phyloP scores from a whole-genome alignment of 2,888 invertebrate genomes.

The Synergus japonicus region DNA sequence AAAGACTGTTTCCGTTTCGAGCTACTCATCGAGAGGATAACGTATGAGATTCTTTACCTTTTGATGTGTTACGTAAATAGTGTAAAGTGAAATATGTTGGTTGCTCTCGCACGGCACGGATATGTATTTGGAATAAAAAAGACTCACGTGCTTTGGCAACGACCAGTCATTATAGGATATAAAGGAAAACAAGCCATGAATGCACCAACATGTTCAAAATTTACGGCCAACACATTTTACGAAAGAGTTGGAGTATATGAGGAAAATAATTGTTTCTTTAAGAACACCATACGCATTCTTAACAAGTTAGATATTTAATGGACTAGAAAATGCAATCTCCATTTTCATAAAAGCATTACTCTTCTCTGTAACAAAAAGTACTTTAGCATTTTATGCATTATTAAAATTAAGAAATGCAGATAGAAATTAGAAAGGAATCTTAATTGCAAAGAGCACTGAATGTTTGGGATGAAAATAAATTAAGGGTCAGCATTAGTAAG shows the following conservation, averaged over 20 bases:
- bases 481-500: neutral
- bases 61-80: slow-evolving; percentile 38
- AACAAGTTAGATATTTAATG: slow-evolving; percentile 6
- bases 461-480: neutral
- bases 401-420: neutral
- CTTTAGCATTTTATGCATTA: neutral
- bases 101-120: slow-evolving; percentile 33
- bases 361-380: neutral
- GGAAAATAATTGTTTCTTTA: slow-evolving; percentile 40
- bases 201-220: slow-evolving; percentile 21
- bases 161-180: slow-evolving; percentile 29
- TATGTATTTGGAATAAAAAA: slow-evolving; percentile 15
- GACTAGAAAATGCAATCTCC: slow-evolving; percentile 21
- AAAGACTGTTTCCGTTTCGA: slow-evolving; percentile 37
- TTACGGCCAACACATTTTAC: slow-evolving; percentile 34
- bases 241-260: slow-evolving; percentile 25
- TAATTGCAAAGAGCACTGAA: neutral
- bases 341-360: neutral
- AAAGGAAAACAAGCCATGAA: slow-evolving; percentile 32
- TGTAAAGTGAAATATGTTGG: slow-evolving; percentile 30
- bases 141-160: slow-evolving; percentile 33
- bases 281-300: slow-evolving; percentile 32
- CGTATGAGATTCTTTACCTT: slow-evolving; percentile 26
- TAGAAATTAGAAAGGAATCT: neutral
- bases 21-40: slow-evolving; percentile 37